phyloP scores from a whole-genome alignment of 2,797 vertebrate genomes.

The Gymnoscopelus microlampas region DNA sequence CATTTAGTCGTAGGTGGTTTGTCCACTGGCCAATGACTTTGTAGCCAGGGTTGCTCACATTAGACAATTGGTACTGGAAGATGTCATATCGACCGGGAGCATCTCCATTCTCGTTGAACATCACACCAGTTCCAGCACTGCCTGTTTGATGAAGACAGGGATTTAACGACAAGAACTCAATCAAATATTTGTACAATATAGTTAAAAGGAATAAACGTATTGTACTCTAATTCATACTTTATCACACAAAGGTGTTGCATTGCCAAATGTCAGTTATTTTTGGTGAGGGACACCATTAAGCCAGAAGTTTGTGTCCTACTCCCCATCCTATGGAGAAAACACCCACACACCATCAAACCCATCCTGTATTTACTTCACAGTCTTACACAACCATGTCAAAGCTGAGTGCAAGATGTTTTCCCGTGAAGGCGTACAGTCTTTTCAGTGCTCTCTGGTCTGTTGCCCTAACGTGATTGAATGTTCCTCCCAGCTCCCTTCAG shows the following conservation, averaged over 20 bases:
- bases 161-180: slow-evolving; percentile 20
- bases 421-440: slow-evolving; percentile 42
- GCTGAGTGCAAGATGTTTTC: slow-evolving; percentile 70
- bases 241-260: neutral
- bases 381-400: slow-evolving; percentile 65
- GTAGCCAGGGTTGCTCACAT: slow-evolving; percentile 84
- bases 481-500: slow-evolving; percentile 73
- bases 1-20: slow-evolving; percentile 86
- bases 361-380: slow-evolving; percentile 50
- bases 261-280: too few relatives aligned
- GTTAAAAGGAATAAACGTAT: too few relatives aligned
- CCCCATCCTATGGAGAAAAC: slow-evolving; percentile 33
- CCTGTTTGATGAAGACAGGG: slow-evolving; percentile 73
- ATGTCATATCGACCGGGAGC: slow-evolving; percentile 93
- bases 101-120: slow-evolving; percentile 92
- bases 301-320: neutral
- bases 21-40: slow-evolving; percentile 90
- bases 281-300: neutral
- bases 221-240: too few relatives aligned
- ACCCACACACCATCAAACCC: slow-evolving; percentile 51
- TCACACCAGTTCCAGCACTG: slow-evolving; percentile 91
- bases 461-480: slow-evolving; percentile 72
- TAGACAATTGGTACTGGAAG: slow-evolving; percentile 92
- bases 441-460: slow-evolving; percentile 72
- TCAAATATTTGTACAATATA: neutral